phyloP scores from a whole-genome alignment of 2,797 vertebrate species.

The Denticeps clupeoides region DNA sequence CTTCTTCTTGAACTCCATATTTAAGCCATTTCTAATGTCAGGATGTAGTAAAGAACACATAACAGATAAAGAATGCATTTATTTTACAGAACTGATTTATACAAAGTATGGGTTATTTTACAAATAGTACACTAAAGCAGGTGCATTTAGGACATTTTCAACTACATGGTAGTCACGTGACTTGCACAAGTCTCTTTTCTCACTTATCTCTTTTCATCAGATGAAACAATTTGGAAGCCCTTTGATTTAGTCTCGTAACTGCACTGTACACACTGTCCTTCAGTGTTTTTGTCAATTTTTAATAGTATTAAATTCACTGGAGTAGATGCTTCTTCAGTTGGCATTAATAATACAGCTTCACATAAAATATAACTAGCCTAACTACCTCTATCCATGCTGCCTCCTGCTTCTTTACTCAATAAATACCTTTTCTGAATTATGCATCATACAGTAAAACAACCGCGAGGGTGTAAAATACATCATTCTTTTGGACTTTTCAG shows the following conservation, averaged over 20 bases:
- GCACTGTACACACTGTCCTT: constrained; percentile 33
- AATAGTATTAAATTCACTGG: constrained; percentile 25
- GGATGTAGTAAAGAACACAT: constrained; percentile 1
- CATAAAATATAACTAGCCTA: constrained; percentile 33
- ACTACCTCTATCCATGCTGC: constrained; percentile 34
- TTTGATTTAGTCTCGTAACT: constrained; percentile 32
- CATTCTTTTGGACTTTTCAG: no score
- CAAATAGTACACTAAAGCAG: constrained; percentile 47
- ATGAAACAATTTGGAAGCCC: constrained; percentile 7
- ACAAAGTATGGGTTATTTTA: constrained; percentile 44
- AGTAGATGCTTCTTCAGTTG: constrained; percentile 20
- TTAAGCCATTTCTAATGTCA: no score
- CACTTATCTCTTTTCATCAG: constrained; percentile 14
- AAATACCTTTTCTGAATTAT: constrained; percentile 18
- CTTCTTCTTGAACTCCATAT: no score
- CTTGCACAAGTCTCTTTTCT: constrained; percentile 25
- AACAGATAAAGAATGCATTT: constrained; percentile 19
- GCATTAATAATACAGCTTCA: constrained; percentile 33
- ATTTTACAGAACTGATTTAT: constrained; percentile 58
- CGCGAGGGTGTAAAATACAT: constrained; percentile 9
- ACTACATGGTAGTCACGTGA: constrained; percentile 57
- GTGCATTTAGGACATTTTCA: constrained; percentile 48
- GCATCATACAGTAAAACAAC: constrained; percentile 20
- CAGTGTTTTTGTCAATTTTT: constrained; percentile 45
- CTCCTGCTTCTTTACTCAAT: constrained; percentile 20